Evolutionary conservation across 2,113 vertebrate genomes (phyloP).

Genomic region (Gracilinanus agilis): DNA sequence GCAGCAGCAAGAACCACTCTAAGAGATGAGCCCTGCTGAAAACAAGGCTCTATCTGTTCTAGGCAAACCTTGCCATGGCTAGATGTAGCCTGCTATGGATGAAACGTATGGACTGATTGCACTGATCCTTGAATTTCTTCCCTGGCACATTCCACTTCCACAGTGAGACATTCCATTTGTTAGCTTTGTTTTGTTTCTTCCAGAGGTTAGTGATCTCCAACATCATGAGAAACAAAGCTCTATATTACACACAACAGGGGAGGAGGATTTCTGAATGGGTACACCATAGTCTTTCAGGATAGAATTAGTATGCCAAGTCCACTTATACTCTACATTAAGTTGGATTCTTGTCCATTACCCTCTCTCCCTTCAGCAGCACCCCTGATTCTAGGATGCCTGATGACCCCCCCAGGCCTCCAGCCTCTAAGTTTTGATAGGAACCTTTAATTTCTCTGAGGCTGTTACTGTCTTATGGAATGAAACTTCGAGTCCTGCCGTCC

Average conservation of each 20-base stretch:
- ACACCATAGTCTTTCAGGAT: neutral
- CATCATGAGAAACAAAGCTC: constrained; percentile 1
- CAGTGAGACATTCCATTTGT: neutral
- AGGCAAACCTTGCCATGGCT: constrained; percentile 5
- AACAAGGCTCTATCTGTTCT: constrained; percentile 10
- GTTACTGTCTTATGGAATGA: neutral
- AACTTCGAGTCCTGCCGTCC: neutral
- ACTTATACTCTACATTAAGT: neutral
- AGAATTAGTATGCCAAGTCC: neutral
- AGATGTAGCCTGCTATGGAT: neutral
- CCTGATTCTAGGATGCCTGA: neutral
- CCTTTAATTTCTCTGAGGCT: neutral
- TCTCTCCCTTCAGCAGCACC: neutral
- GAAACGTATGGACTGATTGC: neutral
- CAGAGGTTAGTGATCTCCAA: neutral
- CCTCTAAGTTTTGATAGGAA: neutral
- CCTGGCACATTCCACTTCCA: neutral
- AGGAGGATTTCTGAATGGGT: neutral
- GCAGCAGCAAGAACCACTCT: constrained; percentile 63
- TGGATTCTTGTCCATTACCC: neutral
- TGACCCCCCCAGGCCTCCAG: neutral
- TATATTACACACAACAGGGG: neutral
- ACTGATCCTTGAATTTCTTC: constrained; percentile 41
- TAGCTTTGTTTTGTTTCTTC: neutral
- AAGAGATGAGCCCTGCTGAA: constrained; percentile 37